Conservation (phyloP, 2,113 vertebrate genomes). For the Azemiops feae region DNA sequence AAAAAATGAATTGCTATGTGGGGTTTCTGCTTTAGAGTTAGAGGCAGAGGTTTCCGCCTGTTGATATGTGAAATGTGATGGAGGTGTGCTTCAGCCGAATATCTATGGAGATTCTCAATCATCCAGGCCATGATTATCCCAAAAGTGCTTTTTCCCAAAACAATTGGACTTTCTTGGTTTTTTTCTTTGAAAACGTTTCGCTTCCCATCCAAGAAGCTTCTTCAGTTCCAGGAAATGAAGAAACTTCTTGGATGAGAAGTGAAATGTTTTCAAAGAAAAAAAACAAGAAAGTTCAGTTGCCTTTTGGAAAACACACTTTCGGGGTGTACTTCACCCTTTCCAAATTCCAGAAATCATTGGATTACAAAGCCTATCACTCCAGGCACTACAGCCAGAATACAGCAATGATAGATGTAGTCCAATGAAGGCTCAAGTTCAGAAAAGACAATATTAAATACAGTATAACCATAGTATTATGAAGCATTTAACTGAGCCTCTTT, state of each 20-base stretch:
- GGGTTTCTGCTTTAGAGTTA: neutral
- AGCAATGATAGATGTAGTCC: neutral
- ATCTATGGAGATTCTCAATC: neutral
- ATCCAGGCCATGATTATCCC: neutral
- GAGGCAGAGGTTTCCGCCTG: neutral
- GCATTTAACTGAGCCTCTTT: neutral
- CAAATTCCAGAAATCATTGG: neutral
- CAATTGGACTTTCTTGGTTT: neutral
- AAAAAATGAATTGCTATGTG: neutral
- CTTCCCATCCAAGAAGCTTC: neutral
- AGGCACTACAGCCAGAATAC: neutral
- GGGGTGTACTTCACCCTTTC: neutral
- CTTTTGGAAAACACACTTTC: neutral
- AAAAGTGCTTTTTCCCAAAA: neutral
- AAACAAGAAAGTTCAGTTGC: neutral
- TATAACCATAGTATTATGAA: neutral
- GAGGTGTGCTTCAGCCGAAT: neutral
- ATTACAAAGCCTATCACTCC: neutral
- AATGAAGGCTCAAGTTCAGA: neutral
- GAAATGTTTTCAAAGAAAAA: neutral
- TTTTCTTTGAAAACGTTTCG: neutral
- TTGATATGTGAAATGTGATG: neutral
- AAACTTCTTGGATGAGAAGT: neutral
- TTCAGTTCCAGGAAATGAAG: neutral
- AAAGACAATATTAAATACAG: neutral